Evolutionary conservation across 2,113 vertebrate genomes (phyloP).

Genomic region (Telmatochromis brachygnathus): DNA sequence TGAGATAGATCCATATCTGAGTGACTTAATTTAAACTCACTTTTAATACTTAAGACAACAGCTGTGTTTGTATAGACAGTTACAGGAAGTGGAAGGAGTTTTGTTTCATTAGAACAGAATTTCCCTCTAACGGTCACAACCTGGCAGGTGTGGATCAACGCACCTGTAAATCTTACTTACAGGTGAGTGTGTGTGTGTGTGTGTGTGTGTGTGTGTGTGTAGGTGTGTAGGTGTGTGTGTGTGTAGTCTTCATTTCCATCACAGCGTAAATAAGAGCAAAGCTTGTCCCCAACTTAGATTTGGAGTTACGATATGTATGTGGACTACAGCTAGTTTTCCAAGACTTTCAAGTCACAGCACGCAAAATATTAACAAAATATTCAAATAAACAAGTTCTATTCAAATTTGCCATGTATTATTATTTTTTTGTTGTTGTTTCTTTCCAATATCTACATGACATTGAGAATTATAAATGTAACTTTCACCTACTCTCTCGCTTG

Average conservation of each 20-base stretch:
- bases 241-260: not conserved
- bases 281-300: not conserved
- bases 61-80: not conserved
- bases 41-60: not conserved
- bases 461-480: not conserved
- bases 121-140: not conserved
- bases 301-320: not conserved
- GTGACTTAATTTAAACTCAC: not conserved
- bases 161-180: not conserved
- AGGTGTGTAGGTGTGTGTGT: not conserved
- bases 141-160: not conserved
- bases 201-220: not conserved
- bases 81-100: not conserved
- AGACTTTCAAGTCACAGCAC: not conserved
- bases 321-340: not conserved
- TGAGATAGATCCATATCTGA: not conserved
- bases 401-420: not conserved
- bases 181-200: not conserved
- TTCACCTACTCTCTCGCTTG: not conserved
- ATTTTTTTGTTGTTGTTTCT: not conserved
- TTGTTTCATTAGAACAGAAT: not conserved
- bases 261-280: not conserved
- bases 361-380: not conserved
- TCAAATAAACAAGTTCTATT: not conserved
- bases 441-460: not conserved